Evolutionary conservation across 2,113 vertebrate species (phyloP).

Genomic region (Rallus limicola): DNA sequence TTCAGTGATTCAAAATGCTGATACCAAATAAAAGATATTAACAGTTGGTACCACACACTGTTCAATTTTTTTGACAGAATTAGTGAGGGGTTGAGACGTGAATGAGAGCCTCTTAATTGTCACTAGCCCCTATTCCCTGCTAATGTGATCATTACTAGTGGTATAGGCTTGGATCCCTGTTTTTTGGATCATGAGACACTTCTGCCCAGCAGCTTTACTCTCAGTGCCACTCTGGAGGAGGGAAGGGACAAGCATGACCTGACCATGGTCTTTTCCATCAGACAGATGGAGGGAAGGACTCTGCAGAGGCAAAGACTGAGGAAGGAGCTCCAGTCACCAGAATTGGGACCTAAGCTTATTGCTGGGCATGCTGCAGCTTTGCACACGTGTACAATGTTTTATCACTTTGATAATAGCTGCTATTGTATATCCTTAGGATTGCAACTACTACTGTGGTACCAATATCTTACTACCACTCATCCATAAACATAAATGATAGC

Average conservation of each 20-base stretch:
- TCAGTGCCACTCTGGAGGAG: not conserved
- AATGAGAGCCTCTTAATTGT: not conserved
- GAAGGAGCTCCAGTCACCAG: not conserved
- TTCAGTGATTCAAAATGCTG: not conserved
- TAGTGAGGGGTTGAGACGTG: too few relatives aligned
- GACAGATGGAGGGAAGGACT: not conserved
- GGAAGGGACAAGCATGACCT: not conserved
- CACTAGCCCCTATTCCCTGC: not conserved
- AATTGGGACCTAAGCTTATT: not conserved
- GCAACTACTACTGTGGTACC: not conserved
- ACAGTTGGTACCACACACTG: accelerated
- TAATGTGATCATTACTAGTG: accelerated
- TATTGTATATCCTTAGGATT: not conserved
- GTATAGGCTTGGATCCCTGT: not conserved
- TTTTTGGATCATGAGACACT: not conserved
- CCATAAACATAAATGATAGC: not conserved
- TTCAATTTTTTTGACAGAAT: not conserved
- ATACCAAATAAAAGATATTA: not conserved
- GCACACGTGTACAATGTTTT: not conserved
- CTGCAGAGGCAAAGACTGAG: not conserved
- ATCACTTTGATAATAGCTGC: not conserved
- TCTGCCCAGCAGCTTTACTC: not conserved
- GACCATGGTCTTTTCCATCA: accelerated
- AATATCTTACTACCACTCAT: not conserved
- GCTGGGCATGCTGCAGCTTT: not conserved